Evolutionary conservation across 2,113 vertebrate species (phyloP).

Genomic region (Rana temporaria): DNA sequence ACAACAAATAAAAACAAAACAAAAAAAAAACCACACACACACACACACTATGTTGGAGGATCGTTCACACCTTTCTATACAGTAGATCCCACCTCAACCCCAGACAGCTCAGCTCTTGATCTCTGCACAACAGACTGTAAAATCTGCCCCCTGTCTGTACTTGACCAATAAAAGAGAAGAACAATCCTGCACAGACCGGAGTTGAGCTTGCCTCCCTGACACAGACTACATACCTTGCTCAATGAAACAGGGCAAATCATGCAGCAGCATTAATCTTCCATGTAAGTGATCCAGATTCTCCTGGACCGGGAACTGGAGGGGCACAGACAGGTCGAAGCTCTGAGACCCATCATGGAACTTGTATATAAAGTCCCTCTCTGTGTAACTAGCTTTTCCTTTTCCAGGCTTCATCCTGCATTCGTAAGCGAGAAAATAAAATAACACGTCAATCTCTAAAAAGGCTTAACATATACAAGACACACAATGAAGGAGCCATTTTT

Average conservation of each 20-base stretch:
- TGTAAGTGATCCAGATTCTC: conserved; percentile 87
- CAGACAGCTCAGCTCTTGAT: no score
- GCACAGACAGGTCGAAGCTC: conserved; percentile 83
- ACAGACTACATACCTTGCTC: conserved; percentile 80
- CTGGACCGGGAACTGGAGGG: conserved; percentile 85
- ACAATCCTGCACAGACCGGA: no score
- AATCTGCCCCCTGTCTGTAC: no score
- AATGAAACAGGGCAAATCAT: conserved; percentile 90
- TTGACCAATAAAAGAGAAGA: no score
- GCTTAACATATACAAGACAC: no score
- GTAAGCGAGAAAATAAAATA: background rate
- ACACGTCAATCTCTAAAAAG: background rate
- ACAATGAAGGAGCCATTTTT: background rate
- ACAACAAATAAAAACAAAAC: no score
- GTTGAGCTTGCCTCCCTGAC: background rate
- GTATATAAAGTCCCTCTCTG: conserved; percentile 88
- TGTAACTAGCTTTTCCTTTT: conserved; percentile 73
- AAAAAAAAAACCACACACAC: no score
- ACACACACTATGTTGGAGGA: no score
- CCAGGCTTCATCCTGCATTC: conserved; percentile 82
- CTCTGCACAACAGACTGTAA: no score
- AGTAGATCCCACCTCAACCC: no score
- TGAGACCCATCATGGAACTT: conserved; percentile 83
- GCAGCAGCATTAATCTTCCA: conserved; percentile 88
- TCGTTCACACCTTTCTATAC: no score